Evolutionary conservation across 1,140 invertebrate species (phyloP).

Genomic region (Linepithema humile): DNA sequence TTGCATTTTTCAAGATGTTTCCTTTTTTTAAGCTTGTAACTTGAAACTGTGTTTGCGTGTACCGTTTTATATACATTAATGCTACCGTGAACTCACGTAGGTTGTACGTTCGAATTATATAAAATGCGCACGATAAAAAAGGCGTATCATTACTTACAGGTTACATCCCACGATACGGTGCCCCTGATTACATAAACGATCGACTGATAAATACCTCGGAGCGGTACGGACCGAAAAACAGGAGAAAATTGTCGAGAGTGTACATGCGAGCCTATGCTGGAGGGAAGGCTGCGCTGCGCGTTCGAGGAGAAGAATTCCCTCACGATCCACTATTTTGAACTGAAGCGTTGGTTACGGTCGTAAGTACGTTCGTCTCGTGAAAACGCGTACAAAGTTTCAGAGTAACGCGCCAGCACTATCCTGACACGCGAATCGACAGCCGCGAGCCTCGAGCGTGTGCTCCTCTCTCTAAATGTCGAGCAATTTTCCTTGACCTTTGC

Average conservation of each 20-base stretch:
- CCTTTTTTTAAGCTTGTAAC: neutral
- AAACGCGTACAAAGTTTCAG: constrained; percentile 9
- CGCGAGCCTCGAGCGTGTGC: constrained; percentile 54
- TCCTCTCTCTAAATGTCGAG: constrained; percentile 73
- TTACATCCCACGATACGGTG: constrained; percentile 34
- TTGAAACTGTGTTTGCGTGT: neutral
- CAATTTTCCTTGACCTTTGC: constrained; percentile 79
- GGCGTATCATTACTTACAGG: constrained; percentile 39
- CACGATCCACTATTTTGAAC: constrained; percentile 27
- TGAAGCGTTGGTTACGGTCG: constrained; percentile 22
- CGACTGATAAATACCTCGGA: constrained; percentile 50
- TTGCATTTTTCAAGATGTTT: too few relatives aligned
- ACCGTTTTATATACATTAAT: neutral
- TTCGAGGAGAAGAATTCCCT: constrained; percentile 26
- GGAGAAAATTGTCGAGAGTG: constrained; percentile 51
- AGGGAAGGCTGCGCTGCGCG: constrained; percentile 44
- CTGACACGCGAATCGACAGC: constrained; percentile 76
- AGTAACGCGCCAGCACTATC: constrained; percentile 50
- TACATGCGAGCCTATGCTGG: constrained; percentile 44
- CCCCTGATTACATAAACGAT: constrained; percentile 54
- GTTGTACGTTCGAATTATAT: constrained; percentile 20
- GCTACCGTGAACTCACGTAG: constrained; percentile 8
- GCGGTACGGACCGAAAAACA: constrained; percentile 52
- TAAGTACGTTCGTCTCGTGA: constrained; percentile 22
- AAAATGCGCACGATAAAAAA: constrained; percentile 29